phyloP scores from a whole-genome alignment of 2,797 vertebrate species.

The Dallia pectoralis region DNA sequence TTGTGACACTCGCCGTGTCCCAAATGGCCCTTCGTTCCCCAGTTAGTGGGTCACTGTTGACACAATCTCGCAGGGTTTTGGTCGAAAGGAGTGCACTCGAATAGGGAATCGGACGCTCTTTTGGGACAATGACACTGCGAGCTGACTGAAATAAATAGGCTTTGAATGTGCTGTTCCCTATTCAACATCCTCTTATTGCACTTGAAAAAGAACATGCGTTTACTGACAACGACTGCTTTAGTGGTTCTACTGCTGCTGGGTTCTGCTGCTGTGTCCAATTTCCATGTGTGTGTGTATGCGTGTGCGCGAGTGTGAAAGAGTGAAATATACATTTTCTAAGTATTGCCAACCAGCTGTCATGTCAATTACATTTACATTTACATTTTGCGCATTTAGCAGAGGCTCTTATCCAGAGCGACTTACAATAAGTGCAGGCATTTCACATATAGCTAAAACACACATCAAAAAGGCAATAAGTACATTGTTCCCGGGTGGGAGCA shows the following conservation, averaged over 20 bases:
- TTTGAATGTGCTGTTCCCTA: conserved; percentile 68
- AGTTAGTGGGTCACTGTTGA: background rate
- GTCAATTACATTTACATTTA: no score
- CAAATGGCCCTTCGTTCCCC: background rate
- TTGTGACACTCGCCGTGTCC: conserved; percentile 61
- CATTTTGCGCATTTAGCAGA: no score
- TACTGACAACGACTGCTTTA: no score
- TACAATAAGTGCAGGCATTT: no score
- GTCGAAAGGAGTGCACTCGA: background rate
- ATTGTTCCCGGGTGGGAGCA: no score
- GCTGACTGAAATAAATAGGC: conserved; percentile 65
- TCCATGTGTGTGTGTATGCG: conserved; percentile 3
- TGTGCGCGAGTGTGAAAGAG: background rate
- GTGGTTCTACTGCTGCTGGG: no score
- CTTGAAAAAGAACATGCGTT: conserved; percentile 36
- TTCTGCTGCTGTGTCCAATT: conserved; percentile 26
- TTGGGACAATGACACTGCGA: conserved; percentile 1
- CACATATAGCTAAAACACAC: no score
- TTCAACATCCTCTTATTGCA: conserved; percentile 74
- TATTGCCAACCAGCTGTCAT: background rate
- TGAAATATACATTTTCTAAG: background rate
- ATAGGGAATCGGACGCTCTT: background rate
- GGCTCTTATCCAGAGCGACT: no score
- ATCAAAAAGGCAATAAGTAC: no score
- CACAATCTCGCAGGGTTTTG: background rate